Percentiles rank a stretch among this genome's conserved stretches.
Evolutionary conservation across 2,888 invertebrate species (phyloP).

Genomic region (Clivina fossor): DNA sequence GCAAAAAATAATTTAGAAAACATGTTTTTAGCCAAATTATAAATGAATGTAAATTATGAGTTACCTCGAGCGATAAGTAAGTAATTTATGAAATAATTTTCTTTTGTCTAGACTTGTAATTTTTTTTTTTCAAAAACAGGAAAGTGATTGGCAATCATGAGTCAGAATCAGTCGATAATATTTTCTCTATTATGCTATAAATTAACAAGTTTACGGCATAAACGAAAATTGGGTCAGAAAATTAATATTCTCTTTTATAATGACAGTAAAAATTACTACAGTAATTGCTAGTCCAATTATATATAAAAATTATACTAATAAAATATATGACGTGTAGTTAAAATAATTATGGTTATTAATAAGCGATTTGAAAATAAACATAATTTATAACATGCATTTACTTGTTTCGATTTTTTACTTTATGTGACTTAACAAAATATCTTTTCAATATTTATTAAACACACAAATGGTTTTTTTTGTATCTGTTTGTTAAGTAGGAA

Average conservation of each 20-base stretch:
- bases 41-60: too few relatives aligned
- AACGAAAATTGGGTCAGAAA: conserved; percentile 23
- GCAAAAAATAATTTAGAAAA: too few relatives aligned
- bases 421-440: not conserved
- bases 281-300: conserved; percentile 19
- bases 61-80: too few relatives aligned
- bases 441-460: not conserved
- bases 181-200: conserved; percentile 24
- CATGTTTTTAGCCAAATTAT: too few relatives aligned
- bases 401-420: too few relatives aligned
- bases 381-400: conserved; percentile 20
- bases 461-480: too few relatives aligned
- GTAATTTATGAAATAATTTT: too few relatives aligned
- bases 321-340: conserved; percentile 21
- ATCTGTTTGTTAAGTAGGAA: too few relatives aligned
- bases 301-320: conserved; percentile 25
- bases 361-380: conserved; percentile 25
- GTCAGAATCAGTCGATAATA: conserved; percentile 20
- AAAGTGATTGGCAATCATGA: conserved; percentile 15
- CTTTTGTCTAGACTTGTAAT: too few relatives aligned
- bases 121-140: too few relatives aligned
- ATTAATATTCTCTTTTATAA: conserved; percentile 24
- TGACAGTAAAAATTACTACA: conserved; percentile 21
- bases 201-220: conserved; percentile 10
- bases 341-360: conserved; percentile 27